phyloP scores from a whole-genome alignment of 2,888 invertebrate species.

The Netelia fuscicornis region DNA sequence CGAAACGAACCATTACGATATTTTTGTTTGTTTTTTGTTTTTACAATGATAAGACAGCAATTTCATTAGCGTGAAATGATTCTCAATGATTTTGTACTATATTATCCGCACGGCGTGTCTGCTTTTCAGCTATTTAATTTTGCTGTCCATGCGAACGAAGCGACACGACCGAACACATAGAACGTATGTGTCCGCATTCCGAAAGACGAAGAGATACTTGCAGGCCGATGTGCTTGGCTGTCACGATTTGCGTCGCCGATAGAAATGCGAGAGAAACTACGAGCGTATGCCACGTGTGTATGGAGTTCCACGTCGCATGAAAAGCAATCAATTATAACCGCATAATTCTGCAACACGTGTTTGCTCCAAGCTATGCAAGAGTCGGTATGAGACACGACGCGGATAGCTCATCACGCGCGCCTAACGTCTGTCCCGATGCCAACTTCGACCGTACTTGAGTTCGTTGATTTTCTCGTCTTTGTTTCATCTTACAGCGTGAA shows the following conservation, averaged over 20 bases:
- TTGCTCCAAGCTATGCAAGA: conserved; percentile 44
- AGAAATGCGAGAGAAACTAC: conserved; percentile 41
- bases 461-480: not conserved
- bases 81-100: no score
- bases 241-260: conserved; percentile 61
- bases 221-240: conserved; percentile 64
- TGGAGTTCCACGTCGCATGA: conserved; percentile 15
- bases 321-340: conserved; percentile 65
- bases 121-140: not conserved
- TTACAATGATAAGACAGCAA: no score
- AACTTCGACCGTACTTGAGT: conserved; percentile 32
- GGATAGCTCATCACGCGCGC: conserved; percentile 62
- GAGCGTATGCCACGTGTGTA: conserved; percentile 1
- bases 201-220: conserved; percentile 44
- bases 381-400: conserved; percentile 51
- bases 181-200: conserved; percentile 50
- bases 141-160: not conserved
- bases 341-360: conserved; percentile 68
- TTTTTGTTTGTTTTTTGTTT: no score
- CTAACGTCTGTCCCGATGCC: conserved; percentile 58
- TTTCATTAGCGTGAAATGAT: no score
- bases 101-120: not conserved
- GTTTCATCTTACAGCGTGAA: not conserved
- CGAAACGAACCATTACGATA: no score
- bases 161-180: conserved; percentile 14